phyloP scores from a whole-genome alignment of 2,888 invertebrate genomes.

The Nasonovia ribisnigri region DNA sequence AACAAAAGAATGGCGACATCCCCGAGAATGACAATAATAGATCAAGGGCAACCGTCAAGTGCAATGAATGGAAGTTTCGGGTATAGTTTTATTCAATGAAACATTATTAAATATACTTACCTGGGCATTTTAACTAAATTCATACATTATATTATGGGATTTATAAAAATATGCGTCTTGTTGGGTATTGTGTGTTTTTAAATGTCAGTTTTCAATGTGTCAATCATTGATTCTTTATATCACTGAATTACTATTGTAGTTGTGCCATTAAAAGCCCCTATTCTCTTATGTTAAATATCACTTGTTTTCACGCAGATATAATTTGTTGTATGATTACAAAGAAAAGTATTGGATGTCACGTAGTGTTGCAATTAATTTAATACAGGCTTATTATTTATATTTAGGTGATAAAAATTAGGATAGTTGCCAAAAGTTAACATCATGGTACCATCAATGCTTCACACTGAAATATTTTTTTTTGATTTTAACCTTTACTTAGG shows the following conservation, averaged over 20 bases:
- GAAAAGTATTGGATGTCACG: slow-evolving; percentile 23
- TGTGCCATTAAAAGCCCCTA: slow-evolving; percentile 43
- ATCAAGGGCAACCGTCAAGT: slow-evolving; percentile 63
- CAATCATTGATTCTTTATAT: slow-evolving; percentile 43
- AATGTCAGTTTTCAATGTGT: slow-evolving; percentile 44
- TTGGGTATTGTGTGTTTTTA: slow-evolving; percentile 52
- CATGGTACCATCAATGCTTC: slow-evolving; percentile 35
- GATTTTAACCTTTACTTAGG: slow-evolving; percentile 24
- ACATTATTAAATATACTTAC: slow-evolving; percentile 60
- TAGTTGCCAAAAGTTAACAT: slow-evolving; percentile 53
- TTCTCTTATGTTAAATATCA: slow-evolving; percentile 24
- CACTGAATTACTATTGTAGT: slow-evolving; percentile 34
- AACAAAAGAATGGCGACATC: slow-evolving; percentile 64
- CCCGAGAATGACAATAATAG: slow-evolving; percentile 63
- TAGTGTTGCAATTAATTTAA: slow-evolving; percentile 54
- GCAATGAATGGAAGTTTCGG: slow-evolving; percentile 65
- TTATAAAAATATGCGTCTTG: slow-evolving; percentile 48
- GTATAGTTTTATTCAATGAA: slow-evolving; percentile 64
- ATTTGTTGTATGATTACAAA: slow-evolving; percentile 3
- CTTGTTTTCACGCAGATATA: slow-evolving; percentile 36
- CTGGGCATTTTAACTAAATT: slow-evolving; percentile 60
- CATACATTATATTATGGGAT: slow-evolving; percentile 49
- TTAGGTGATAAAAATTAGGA: slow-evolving; percentile 49
- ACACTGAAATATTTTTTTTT: slow-evolving; percentile 26
- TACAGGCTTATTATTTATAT: slow-evolving; percentile 51